Evolutionary conservation across 2,888 invertebrate species (phyloP).

Genomic region (Bugulina stolonifera): DNA sequence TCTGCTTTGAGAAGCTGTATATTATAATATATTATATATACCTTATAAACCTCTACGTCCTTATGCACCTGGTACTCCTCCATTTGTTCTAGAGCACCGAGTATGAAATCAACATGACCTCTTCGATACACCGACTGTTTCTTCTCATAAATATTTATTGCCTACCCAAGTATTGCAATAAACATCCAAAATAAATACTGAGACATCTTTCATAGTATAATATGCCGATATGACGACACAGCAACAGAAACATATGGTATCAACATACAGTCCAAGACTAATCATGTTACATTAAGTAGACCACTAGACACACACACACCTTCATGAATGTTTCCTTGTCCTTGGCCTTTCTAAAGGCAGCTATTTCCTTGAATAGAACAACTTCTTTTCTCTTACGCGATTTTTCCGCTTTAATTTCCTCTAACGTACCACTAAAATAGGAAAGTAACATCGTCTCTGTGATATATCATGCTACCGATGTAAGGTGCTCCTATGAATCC

Average conservation of each 20-base stretch:
- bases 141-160: slow-evolving; percentile 68
- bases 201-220: too few relatives aligned
- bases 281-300: too few relatives aligned
- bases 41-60: slow-evolving; percentile 66
- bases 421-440: slow-evolving; percentile 15
- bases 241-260: too few relatives aligned
- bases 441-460: background rate
- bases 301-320: too few relatives aligned
- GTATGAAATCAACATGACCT: slow-evolving; percentile 91
- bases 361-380: background rate
- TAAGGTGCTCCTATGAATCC: too few relatives aligned
- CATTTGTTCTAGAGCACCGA: slow-evolving; percentile 80
- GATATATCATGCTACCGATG: background rate
- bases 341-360: background rate
- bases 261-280: too few relatives aligned
- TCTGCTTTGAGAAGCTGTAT: too few relatives aligned
- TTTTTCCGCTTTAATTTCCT: background rate
- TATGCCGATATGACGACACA: too few relatives aligned
- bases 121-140: slow-evolving; percentile 63
- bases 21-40: too few relatives aligned
- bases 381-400: background rate
- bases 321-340: slow-evolving; percentile 8
- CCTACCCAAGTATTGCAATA: slow-evolving; percentile 36
- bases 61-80: slow-evolving; percentile 80
- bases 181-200: too few relatives aligned